These are phyloP conservation scores for Anniella stebbinsi DNA, from an alignment of 2,797 vertebrate species.

Conservation along the genomic window DNA sequence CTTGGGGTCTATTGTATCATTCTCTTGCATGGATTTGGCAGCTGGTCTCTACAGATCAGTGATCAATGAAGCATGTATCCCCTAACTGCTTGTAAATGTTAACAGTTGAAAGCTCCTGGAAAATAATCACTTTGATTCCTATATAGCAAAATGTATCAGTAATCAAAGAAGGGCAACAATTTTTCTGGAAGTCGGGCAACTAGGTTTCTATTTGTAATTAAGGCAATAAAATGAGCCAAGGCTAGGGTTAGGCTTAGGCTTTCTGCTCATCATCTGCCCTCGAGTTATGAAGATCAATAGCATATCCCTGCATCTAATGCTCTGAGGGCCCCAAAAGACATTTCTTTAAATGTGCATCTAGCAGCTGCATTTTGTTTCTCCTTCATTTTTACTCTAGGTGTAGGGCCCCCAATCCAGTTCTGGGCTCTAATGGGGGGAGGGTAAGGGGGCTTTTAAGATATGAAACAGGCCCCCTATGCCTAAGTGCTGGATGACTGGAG, in stretches of 20 bases:
- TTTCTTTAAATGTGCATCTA: neutral
- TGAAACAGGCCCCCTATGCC: too few relatives aligned
- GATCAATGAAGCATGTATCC: neutral
- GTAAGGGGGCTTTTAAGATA: too few relatives aligned
- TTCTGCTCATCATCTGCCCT: slow-evolving; percentile 59
- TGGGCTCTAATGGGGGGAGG: too few relatives aligned
- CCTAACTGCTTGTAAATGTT: neutral
- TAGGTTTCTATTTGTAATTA: slow-evolving; percentile 67
- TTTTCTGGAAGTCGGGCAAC: slow-evolving; percentile 41
- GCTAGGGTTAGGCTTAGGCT: slow-evolving; percentile 68
- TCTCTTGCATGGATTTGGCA: neutral
- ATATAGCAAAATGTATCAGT: slow-evolving; percentile 52
- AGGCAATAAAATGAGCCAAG: slow-evolving; percentile 65
- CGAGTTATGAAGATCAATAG: slow-evolving; percentile 67
- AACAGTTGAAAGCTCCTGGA: neutral
- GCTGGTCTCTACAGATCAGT: neutral
- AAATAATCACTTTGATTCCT: slow-evolving; percentile 62
- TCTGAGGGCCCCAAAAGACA: neutral
- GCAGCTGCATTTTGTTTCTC: neutral
- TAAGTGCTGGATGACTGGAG: too few relatives aligned
- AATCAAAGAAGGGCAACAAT: slow-evolving; percentile 54
- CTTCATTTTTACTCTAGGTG: too few relatives aligned
- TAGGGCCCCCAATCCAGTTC: too few relatives aligned
- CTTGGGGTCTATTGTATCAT: neutral
- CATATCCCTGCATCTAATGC: slow-evolving; percentile 60